Evolutionary conservation across 2,888 invertebrate genomes (phyloP).

Genomic region (Leptinotarsa juncta): DNA sequence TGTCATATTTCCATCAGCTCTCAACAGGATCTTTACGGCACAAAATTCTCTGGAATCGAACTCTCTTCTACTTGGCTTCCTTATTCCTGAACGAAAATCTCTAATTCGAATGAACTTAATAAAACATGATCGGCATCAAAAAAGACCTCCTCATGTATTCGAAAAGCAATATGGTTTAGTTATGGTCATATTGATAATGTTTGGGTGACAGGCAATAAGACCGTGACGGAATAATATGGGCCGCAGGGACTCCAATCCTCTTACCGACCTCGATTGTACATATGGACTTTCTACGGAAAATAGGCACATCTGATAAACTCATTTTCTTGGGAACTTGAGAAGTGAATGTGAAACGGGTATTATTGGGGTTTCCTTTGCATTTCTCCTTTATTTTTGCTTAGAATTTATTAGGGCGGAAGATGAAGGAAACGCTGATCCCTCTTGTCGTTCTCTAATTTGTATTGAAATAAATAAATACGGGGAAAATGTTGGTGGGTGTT

Average conservation of each 20-base stretch:
- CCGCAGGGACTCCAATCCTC: conserved; percentile 52
- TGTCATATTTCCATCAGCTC: no score
- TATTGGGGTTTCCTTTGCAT: conserved; percentile 37
- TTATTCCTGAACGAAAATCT: conserved; percentile 26
- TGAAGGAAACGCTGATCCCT: conserved; percentile 6
- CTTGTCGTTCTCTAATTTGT: conserved; percentile 9
- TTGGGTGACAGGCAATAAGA: conserved; percentile 57
- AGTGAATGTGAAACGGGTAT: conserved; percentile 47
- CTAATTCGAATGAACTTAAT: conserved; percentile 39
- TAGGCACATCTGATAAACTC: conserved; percentile 44
- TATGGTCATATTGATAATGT: conserved; percentile 59
- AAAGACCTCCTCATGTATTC: conserved; percentile 49
- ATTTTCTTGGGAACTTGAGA: conserved; percentile 45
- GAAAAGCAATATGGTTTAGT: conserved; percentile 59
- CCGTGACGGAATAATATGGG: conserved; percentile 54
- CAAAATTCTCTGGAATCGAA: no score
- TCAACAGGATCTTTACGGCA: no score
- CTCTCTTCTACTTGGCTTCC: neutral
- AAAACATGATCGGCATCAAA: conserved; percentile 50
- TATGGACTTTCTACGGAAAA: conserved; percentile 36
- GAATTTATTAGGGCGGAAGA: conserved; percentile 30
- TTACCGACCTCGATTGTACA: conserved; percentile 50
- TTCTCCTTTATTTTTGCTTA: conserved; percentile 30
- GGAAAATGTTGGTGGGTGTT: neutral
- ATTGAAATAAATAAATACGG: conserved; percentile 1